These are phyloP conservation scores for Ophioderma brevispina DNA, from an alignment of 35 echinoderm and acorn worm genomes.

Conservation along the genomic window DNA sequence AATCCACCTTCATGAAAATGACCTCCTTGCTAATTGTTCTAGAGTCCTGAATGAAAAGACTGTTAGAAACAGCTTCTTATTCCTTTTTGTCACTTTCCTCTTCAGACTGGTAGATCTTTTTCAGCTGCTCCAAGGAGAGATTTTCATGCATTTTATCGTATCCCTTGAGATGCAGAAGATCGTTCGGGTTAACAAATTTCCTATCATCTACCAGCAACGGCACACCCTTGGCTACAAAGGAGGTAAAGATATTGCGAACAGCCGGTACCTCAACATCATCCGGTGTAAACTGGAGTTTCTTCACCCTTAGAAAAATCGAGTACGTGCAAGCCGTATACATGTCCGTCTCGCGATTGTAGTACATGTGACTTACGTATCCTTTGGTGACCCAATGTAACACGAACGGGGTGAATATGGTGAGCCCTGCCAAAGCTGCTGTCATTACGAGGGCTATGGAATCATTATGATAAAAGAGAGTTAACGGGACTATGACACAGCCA, in stretches of 20 bases:
- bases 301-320: slow-evolving; percentile 51
- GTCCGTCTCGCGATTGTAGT: slow-evolving; percentile 37
- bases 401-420: slow-evolving; percentile 60
- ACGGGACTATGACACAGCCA: slow-evolving; percentile 30
- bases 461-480: background rate
- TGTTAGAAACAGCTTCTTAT: too few species aligned
- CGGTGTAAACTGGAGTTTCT: slow-evolving; percentile 38
- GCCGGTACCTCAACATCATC: slow-evolving; percentile 50
- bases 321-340: slow-evolving; percentile 50
- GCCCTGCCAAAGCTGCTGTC: slow-evolving; percentile 7
- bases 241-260: slow-evolving; percentile 59
- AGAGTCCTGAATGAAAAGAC: too few species aligned
- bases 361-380: slow-evolving; percentile 58
- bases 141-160: background rate
- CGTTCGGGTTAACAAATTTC: slow-evolving; percentile 46
- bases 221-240: slow-evolving; percentile 45
- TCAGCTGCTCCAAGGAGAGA: background rate
- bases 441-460: slow-evolving; percentile 1
- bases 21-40: too few species aligned
- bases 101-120: background rate
- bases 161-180: slow-evolving; percentile 61
- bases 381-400: slow-evolving; percentile 66
- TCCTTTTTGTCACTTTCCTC: background rate
- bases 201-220: slow-evolving; percentile 66
- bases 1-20: too few species aligned